Evolutionary conservation across 64 coral and sea anemone species (phyloP), one percentile per base, ranked within the genome.

Genomic region (Dendrophyllia cribrosa): DNA sequence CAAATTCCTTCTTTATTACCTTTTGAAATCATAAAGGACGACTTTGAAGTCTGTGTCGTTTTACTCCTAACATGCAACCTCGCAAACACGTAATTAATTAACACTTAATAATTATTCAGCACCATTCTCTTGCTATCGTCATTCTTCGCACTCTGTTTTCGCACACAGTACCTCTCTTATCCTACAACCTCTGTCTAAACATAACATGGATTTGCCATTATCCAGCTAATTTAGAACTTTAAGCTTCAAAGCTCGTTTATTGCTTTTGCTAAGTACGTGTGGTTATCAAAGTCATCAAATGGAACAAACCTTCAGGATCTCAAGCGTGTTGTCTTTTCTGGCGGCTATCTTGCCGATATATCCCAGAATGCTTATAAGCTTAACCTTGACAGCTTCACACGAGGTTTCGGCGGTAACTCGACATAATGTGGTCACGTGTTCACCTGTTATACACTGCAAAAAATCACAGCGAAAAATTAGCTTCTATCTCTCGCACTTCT

Each of bases 261-360:
- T 45, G 7, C 51, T 51, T 5, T 25, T 26, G 66, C 5, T 61
- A 20, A 61, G 4, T 51, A 44, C 1, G 48, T 17, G 7, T 62
- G 26, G 45, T 51, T 22, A 43, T 9, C 26, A 87, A 3, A 26
- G 45, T 51, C 12, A 43, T 9, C 26, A 87, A 3, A 26, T 7
- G 47, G 0, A 16, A 64, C 51, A 7, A 88, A 98, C 96, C 96
- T 98, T 92, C 20, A 98, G 87, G 22, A 93, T 81, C 0, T 95
- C 93, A 15, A 93, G 64, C 1, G 86, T 75, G 53, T 93, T 89
- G 68, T 90, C 88, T 70, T 82, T 88, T 24, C 56, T 83, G 5
- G 91, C 91, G 14, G 94, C 90, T 91, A 98, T 93, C 72, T 98
- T 98, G 21, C 96, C 96, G 24, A 98, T 88, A 67, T 89, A 93